Evolutionary conservation across 2,797 vertebrate species (phyloP), one percentile per base, ranked within the genome.

Genomic region (Lates japonicus): DNA sequence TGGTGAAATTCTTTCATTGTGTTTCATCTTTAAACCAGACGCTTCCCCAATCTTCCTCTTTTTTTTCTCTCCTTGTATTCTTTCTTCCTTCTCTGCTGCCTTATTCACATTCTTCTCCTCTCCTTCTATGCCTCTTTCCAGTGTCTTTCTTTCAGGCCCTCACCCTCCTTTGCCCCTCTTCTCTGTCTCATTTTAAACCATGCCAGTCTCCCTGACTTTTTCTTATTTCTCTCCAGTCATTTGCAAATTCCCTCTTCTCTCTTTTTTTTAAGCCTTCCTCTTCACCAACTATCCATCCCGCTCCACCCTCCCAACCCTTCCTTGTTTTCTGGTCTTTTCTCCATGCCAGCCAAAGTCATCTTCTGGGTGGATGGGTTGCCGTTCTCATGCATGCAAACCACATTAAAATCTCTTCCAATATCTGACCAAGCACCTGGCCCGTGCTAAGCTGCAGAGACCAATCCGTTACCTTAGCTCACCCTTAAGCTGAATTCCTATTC

Each of bases 381-480:
- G 60, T 66, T 74, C 74, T 89, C 88, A 86, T 81, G 89, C 82
- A 89, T 89, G 85, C 88, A 90, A 88, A 92, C 84, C 87, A 69
- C 87, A 90, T 92, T 90, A 88, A 93, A 92, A 89, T 89, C 77
- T 85, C 71, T 70, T 86, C 75, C 88, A 81, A 90, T 91, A 93
- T 93, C 89, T 93, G 89, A 88, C 82, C 80, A 58, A 87, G 87
- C 93, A 94, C 92, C 91, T 93, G 85, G 90, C 63, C 70, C 12
- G 7, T 0, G 25, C 79, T 83, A 79, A 90, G 85, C 82, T 72
- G 67, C 83, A 72, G 88, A 83, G 85, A 88, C 92, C 91, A 91
- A 88, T 90, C 83, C 70, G 52, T 94, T 92, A 90, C 84, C 88
- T 87, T 67, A 85, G 78, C 83, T 70, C 74, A 75, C 82, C 73